Percentiles rank a stretch among this genome's conserved stretches.
phyloP scores from a whole-genome alignment of 1,140 invertebrate genomes.

The Drosophila novamexicana region DNA sequence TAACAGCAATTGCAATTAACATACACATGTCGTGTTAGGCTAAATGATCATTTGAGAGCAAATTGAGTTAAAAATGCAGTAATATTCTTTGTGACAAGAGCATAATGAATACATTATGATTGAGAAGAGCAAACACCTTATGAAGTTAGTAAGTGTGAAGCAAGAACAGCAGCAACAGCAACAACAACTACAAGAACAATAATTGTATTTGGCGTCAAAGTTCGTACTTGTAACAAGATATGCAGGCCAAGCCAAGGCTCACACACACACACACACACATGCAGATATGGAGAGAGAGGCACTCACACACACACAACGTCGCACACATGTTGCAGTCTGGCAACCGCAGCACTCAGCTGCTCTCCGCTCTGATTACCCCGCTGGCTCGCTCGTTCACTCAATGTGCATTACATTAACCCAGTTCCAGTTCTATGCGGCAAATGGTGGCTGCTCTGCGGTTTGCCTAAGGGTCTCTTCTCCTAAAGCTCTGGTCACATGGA shows the following conservation, averaged over 20 bases:
- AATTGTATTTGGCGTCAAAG: slow-evolving; percentile 67
- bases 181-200: slow-evolving; percentile 23
- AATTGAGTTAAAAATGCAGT: background rate
- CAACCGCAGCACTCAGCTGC: slow-evolving; percentile 20
- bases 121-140: slow-evolving; percentile 22
- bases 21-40: slow-evolving; percentile 2
- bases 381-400: slow-evolving; percentile 4
- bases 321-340: slow-evolving; percentile 25
- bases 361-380: slow-evolving; percentile 1
- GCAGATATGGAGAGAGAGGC: slow-evolving; percentile 8
- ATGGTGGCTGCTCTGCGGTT: slow-evolving; percentile 14
- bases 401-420: slow-evolving; percentile 80
- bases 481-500: slow-evolving; percentile 14
- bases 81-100: background rate
- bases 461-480: slow-evolving; percentile 27
- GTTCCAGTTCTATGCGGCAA: slow-evolving; percentile 46
- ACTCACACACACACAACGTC: slow-evolving; percentile 6
- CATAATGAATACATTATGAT: slow-evolving; percentile 39
- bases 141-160: slow-evolving; percentile 34
- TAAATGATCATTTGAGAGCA: background rate
- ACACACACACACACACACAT: background rate
- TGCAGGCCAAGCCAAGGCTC: slow-evolving; percentile 59
- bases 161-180: slow-evolving; percentile 4
- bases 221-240: slow-evolving; percentile 79
- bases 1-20: background rate